Base-by-base conservation (phyloP, 2,113 vertebrate genomes). In the Tricholaema leucomelas region DNA sequence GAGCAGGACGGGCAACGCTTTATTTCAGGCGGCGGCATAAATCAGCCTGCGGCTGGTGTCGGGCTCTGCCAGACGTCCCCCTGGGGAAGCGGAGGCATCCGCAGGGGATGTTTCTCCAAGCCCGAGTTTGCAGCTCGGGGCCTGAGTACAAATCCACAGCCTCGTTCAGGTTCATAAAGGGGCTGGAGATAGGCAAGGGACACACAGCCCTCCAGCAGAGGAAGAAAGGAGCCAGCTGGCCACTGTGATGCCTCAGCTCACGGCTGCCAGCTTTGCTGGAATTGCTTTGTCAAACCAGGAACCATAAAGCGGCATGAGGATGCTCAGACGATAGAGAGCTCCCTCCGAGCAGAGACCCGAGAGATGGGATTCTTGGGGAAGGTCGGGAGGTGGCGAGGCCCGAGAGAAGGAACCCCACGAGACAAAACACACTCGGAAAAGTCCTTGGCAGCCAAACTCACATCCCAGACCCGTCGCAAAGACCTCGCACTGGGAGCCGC, bases 1-100 rank as follows among this genome's bases (percentile, higher is more conserved):
- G 78, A 95, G 86, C 93, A 92, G 92, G 93, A 88, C 3, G 55
- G 87, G 84, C 93, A 93, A 90, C 24, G 12, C 87, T 92, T 69
- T 28, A 42, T 85, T 90, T 64, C 78, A 91, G 88, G 76, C 81
- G 24, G 88, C 59, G 0, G 88, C 91, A 90, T 82, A 93, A 83
- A 95, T 92, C 91, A 89, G 69, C 48, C 79, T 10, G 0, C 33
- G 87, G 91, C 90, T 94, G 91, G 88, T 63, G 91, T 70, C 42
- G 25, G 86, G 81, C 55, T 87, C 63, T 61, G 85, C 79, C 90
- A 95, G 93, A 96, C 85, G 5, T 58, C 95, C 88, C 90, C 93
- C 75, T 69, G 87, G 84, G 90, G 81, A 80, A 76, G 33, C 1
- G 0, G 56, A 70, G 60, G 75, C 85, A 82, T 94, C 91, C 69